These are phyloP conservation scores for Murina feae DNA, from an alignment of 2,113 vertebrate genomes.

Conservation along the genomic window DNA sequence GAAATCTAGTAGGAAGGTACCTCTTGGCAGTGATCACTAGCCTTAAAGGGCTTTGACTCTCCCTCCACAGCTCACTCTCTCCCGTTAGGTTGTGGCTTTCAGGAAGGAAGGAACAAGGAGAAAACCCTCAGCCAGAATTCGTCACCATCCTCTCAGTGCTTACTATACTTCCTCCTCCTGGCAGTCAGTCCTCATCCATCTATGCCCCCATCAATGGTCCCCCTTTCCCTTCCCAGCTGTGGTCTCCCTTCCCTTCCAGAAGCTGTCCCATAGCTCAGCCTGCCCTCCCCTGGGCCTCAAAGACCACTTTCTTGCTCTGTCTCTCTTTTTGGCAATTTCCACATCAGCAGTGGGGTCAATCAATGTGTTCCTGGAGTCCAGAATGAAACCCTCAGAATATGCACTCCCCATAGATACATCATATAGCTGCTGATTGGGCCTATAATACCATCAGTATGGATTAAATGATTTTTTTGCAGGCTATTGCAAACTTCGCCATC, in stretches of 20 bases:
- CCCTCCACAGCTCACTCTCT: accelerated
- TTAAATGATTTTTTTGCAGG: not conserved
- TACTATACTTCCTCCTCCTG: not conserved
- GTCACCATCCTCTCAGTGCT: not conserved
- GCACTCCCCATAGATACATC: not conserved
- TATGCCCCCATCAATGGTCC: no score
- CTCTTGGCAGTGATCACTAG: not conserved
- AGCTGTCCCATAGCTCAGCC: not conserved
- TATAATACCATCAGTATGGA: not conserved
- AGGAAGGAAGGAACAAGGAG: no score
- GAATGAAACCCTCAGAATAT: not conserved
- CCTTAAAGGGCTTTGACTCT: not conserved
- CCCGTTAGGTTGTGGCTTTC: not conserved
- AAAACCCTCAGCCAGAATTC: not conserved
- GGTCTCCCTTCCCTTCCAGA: not conserved
- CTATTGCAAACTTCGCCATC: not conserved
- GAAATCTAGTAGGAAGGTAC: not conserved
- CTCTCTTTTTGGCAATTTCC: not conserved
- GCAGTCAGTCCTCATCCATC: not conserved
- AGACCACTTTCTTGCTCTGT: not conserved
- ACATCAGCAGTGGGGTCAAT: no score
- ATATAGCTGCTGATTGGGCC: not conserved
- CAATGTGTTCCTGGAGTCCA: not conserved
- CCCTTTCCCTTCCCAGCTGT: not conserved
- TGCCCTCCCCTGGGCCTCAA: not conserved